Conservation (phyloP, 1,140 invertebrate species). For the Archivesica marissinica region DNA sequence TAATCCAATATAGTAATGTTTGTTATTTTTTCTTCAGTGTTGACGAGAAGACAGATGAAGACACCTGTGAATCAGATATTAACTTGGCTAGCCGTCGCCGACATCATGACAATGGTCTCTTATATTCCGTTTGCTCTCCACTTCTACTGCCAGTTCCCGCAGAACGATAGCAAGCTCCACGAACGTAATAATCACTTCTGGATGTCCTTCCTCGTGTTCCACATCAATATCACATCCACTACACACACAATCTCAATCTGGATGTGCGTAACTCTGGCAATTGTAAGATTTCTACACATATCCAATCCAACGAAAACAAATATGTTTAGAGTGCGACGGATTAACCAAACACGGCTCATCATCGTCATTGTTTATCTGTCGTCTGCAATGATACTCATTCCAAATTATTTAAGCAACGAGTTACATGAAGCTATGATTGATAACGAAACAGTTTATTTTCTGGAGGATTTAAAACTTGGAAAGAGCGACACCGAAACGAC, state of each 20-base stretch:
- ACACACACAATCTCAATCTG: conserved; percentile 97
- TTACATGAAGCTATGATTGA: conserved; percentile 56
- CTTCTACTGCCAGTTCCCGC: conserved; percentile 79
- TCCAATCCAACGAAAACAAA: conserved; percentile 88
- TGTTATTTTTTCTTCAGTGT: too few species aligned
- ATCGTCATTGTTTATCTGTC: conserved; percentile 90
- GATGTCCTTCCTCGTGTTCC: conserved; percentile 81
- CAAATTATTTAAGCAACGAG: conserved; percentile 87
- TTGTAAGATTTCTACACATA: conserved; percentile 96
- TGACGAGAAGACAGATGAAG: conserved; percentile 93
- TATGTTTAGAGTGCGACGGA: conserved; percentile 87
- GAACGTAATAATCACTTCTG: conserved; percentile 76
- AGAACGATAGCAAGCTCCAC: conserved; percentile 58
- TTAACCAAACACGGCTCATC: conserved; percentile 87
- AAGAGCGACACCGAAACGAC: conserved; percentile 86
- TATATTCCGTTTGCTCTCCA: conserved; percentile 94
- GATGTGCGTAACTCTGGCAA: conserved; percentile 94
- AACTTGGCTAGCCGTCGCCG: conserved; percentile 92
- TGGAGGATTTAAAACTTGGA: conserved; percentile 82
- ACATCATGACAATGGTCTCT: conserved; percentile 94
- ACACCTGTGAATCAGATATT: conserved; percentile 94
- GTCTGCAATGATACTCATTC: conserved; percentile 90
- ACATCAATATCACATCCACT: conserved; percentile 89
- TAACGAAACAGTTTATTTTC: conserved; percentile 81
- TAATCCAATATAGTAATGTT: too few species aligned